Percentiles rank a stretch among this genome's conserved stretches.
Evolutionary conservation across 2,113 vertebrate species (phyloP).

Genomic region (Spilogale gracilis): DNA sequence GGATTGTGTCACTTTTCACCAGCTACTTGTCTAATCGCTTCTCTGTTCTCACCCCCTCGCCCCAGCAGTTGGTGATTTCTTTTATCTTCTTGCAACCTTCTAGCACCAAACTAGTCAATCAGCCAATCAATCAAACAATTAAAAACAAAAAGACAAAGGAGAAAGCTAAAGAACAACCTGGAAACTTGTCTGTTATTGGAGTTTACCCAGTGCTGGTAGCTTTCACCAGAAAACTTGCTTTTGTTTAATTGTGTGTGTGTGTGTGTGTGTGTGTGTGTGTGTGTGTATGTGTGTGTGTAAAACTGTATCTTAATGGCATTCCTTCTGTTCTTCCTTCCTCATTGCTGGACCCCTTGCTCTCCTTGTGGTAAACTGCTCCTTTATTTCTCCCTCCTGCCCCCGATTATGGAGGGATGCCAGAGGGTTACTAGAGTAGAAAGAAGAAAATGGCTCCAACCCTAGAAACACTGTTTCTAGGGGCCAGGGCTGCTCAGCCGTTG

Average conservation of each 20-base stretch:
- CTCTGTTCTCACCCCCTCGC: not conserved
- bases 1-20: not conserved
- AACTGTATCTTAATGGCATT: not conserved
- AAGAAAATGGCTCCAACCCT: not conserved
- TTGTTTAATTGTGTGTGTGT: not conserved
- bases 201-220: not conserved
- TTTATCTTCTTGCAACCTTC: conserved; percentile 22
- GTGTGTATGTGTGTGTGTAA: not conserved
- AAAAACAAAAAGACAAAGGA: not conserved
- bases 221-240: not conserved
- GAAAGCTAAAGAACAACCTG: not conserved
- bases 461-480: not conserved
- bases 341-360: not conserved
- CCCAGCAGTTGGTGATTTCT: not conserved
- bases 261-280: not conserved
- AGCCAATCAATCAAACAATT: not conserved
- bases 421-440: not conserved
- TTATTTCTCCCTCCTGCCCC: not conserved
- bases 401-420: not conserved
- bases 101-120: not conserved
- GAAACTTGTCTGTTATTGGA: not conserved
- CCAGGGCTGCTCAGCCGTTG: not conserved
- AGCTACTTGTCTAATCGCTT: not conserved
- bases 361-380: not conserved
- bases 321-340: not conserved